Percentiles rank a stretch among this genome's conserved stretches.
Evolutionary conservation across 2,797 vertebrate species (phyloP).

Genomic region (Sebastes ruberrimus): DNA sequence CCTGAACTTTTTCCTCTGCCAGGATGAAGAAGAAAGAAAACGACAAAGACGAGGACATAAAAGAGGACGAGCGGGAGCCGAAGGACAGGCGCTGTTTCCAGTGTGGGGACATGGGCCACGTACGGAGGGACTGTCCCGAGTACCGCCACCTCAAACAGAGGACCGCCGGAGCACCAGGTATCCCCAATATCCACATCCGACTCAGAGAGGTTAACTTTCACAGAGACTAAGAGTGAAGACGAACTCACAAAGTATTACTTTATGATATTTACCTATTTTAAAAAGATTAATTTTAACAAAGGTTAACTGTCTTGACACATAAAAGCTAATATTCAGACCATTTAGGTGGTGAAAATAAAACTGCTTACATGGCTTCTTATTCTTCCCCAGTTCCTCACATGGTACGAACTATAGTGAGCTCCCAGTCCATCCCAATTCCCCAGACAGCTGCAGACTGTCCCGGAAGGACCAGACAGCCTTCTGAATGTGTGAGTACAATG

Average conservation of each 20-base stretch:
- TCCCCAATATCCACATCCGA: background rate
- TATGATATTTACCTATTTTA: background rate
- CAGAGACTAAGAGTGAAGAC: background rate
- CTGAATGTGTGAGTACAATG: slow-evolving; percentile 92
- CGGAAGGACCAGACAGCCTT: slow-evolving; percentile 88
- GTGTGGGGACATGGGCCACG: slow-evolving; percentile 95
- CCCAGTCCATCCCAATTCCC: slow-evolving; percentile 87
- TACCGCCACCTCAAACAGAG: slow-evolving; percentile 93
- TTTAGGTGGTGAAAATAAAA: background rate
- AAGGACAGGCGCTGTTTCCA: slow-evolving; percentile 97
- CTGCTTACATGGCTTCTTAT: background rate
- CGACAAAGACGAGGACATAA: slow-evolving; percentile 91
- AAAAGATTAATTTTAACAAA: background rate
- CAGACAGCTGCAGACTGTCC: slow-evolving; percentile 84
- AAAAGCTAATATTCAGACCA: background rate
- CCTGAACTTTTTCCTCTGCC: background rate
- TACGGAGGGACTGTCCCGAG: slow-evolving; percentile 95
- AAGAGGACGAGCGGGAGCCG: slow-evolving; percentile 93
- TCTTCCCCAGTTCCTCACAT: slow-evolving; percentile 85
- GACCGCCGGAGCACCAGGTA: slow-evolving; percentile 75
- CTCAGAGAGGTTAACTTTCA: background rate
- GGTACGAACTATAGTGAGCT: slow-evolving; percentile 87
- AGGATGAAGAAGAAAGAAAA: slow-evolving; percentile 98
- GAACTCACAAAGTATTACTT: background rate
- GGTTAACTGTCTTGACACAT: background rate